These are phyloP conservation scores for Rhabditoides inermis DNA, from an alignment of 2,888 invertebrate species.

Conservation along the genomic window DNA sequence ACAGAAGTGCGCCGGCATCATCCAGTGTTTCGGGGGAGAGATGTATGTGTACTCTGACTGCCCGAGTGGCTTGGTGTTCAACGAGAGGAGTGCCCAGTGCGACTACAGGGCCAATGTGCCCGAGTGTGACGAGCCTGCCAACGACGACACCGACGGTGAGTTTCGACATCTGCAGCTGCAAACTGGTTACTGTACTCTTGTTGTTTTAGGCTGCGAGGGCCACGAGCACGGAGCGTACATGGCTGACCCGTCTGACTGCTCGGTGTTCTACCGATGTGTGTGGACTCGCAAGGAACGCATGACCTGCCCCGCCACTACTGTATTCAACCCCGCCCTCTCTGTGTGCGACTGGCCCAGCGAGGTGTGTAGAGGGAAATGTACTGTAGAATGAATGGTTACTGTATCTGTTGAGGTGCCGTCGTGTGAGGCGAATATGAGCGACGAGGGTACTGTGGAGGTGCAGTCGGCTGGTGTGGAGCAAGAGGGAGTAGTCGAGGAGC, in stretches of 20 bases:
- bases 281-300: slow-evolving; percentile 32
- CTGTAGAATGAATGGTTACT: too few species aligned
- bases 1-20: background rate
- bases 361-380: too few species aligned
- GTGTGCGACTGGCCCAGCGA: slow-evolving; percentile 41
- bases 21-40: slow-evolving; percentile 38
- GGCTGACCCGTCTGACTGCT: slow-evolving; percentile 26
- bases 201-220: slow-evolving; percentile 6
- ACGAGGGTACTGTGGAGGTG: too few species aligned
- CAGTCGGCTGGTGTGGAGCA: too few species aligned
- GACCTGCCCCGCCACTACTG: slow-evolving; percentile 37
- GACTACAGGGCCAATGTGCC: slow-evolving; percentile 39
- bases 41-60: slow-evolving; percentile 40
- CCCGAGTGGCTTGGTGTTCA: slow-evolving; percentile 34
- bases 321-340: slow-evolving; percentile 40
- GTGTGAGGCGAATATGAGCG: too few species aligned
- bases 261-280: slow-evolving; percentile 42
- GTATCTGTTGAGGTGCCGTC: too few species aligned
- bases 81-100: slow-evolving; percentile 32
- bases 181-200: background rate
- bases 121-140: slow-evolving; percentile 15
- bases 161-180: background rate
- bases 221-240: slow-evolving; percentile 33
- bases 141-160: slow-evolving; percentile 1
- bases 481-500: too few species aligned